phyloP scores from a whole-genome alignment of 2,113 vertebrate genomes.

The Notarius lentiginosus region DNA sequence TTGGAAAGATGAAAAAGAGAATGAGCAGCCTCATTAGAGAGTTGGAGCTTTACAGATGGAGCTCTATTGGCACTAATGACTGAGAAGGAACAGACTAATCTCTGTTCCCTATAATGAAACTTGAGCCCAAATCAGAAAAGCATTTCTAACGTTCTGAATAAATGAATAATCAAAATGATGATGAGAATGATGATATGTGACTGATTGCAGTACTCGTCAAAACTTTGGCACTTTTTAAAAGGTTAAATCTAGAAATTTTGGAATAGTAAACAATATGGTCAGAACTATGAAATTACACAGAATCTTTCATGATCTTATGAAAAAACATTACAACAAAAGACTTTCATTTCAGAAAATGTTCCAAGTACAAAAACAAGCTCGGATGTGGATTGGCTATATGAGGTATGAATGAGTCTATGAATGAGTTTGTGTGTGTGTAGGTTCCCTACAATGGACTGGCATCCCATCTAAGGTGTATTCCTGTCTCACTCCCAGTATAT shows the following conservation, averaged over 20 bases:
- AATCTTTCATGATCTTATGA: background rate
- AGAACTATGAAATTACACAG: background rate
- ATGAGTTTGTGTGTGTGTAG: background rate
- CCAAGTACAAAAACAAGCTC: background rate
- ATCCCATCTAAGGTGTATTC: background rate
- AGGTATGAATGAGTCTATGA: background rate
- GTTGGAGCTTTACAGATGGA: conserved; percentile 36
- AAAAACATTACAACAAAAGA: background rate
- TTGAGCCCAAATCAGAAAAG: conserved; percentile 38
- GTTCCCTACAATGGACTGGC: background rate
- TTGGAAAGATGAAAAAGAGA: conserved; percentile 49
- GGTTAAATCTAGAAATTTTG: too few relatives aligned
- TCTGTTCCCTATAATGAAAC: conserved; percentile 51
- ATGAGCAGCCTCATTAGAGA: conserved; percentile 56
- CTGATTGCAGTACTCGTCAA: background rate
- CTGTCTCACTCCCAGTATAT: background rate
- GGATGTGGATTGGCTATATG: background rate
- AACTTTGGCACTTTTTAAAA: background rate
- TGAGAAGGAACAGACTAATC: conserved; percentile 48
- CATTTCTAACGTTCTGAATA: background rate
- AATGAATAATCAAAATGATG: background rate
- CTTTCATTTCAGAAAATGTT: background rate
- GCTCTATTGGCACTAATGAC: conserved; percentile 51
- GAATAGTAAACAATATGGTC: background rate
- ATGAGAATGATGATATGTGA: background rate